phyloP scores from a whole-genome alignment of 2,113 vertebrate species.

The Grantiella picta region DNA sequence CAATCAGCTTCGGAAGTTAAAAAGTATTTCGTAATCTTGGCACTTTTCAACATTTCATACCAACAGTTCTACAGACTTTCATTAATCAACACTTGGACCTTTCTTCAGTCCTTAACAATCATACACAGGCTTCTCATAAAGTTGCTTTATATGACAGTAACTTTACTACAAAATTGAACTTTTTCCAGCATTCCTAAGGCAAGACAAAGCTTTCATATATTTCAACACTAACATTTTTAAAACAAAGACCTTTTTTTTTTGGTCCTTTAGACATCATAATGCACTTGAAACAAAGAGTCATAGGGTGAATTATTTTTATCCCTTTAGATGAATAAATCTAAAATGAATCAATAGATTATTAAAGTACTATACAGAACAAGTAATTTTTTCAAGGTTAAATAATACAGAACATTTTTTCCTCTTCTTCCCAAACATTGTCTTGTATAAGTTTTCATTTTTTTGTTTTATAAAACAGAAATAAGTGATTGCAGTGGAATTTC shows the following conservation, averaged over 20 bases:
- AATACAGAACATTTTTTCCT: background rate
- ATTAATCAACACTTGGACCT: background rate
- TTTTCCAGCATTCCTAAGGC: background rate
- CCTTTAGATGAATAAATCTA: background rate
- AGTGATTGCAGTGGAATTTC: background rate
- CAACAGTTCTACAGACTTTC: background rate
- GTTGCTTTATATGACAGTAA: background rate
- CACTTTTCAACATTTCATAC: background rate
- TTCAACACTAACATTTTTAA: constrained; percentile 1
- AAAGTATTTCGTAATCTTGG: background rate
- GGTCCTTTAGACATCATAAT: background rate
- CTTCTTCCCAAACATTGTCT: background rate
- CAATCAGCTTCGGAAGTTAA: background rate
- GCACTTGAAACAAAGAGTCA: background rate
- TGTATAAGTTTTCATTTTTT: background rate
- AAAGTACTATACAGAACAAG: background rate
- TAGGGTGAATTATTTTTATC: background rate
- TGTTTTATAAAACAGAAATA: background rate
- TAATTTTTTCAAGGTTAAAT: background rate
- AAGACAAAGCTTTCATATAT: background rate
- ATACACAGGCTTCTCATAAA: background rate
- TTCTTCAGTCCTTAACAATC: background rate
- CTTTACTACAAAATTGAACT: background rate
- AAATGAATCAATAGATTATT: background rate
- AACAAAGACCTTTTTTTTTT: background rate